Percentiles rank a stretch among this genome's conserved stretches.
These are phyloP conservation scores for Chauna torquata DNA, from an alignment of 2,113 vertebrate species.

Conservation along the genomic window DNA sequence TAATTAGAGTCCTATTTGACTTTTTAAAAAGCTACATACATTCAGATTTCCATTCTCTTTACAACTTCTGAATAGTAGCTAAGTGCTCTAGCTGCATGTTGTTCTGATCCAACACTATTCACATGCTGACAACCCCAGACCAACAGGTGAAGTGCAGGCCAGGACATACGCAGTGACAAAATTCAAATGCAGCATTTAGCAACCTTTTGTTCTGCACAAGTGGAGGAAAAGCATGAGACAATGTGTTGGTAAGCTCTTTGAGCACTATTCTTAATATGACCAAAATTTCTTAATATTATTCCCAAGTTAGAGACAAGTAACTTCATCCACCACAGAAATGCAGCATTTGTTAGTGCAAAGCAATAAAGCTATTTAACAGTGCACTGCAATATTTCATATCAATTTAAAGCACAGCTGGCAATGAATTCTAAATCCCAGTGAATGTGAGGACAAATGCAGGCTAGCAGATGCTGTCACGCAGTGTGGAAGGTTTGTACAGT, in stretches of 20 bases:
- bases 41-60: slow-evolving; percentile 49
- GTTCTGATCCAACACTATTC: slow-evolving; percentile 16
- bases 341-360: neutral
- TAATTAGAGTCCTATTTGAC: slow-evolving; percentile 70
- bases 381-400: neutral
- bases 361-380: neutral
- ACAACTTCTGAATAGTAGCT: slow-evolving; percentile 40
- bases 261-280: neutral
- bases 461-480: neutral
- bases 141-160: slow-evolving; percentile 38
- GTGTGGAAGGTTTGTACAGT: neutral
- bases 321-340: neutral
- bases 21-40: slow-evolving; percentile 68
- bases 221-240: neutral
- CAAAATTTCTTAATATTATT: neutral
- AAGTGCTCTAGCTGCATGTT: neutral
- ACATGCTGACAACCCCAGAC: slow-evolving; percentile 2
- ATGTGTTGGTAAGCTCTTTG: neutral
- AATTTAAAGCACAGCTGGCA: neutral
- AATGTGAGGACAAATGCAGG: neutral
- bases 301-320: neutral
- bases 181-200: neutral
- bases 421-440: neutral
- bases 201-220: neutral
- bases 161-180: neutral